Percentiles rank a stretch among this genome's conserved stretches.
Conservation (phyloP, 2,113 vertebrate genomes). For the Upupa epops region DNA sequence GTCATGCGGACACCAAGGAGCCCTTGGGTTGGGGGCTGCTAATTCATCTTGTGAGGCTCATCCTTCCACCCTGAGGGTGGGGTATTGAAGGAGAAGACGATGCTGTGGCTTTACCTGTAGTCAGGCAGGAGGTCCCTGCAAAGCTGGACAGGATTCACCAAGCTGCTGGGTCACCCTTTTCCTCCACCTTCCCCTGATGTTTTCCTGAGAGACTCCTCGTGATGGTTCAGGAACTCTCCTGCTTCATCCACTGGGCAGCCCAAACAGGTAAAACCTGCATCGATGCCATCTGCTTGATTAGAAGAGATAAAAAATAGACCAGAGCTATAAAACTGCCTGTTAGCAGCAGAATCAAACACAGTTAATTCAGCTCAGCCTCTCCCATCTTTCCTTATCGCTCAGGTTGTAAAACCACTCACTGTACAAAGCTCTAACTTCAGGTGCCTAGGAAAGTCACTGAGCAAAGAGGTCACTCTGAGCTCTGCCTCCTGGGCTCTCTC, state of each 20-base stretch:
- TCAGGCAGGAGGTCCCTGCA: not conserved
- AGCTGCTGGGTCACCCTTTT: not conserved
- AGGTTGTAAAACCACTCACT: not conserved
- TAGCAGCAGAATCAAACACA: not conserved
- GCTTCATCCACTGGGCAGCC: accelerated
- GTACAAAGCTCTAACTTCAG: not conserved
- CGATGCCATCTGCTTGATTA: accelerated
- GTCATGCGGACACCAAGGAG: not conserved
- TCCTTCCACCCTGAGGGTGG: not conserved
- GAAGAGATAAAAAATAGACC: not conserved
- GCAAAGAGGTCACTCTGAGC: not conserved
- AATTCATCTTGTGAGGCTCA: not conserved
- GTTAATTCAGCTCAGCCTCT: not conserved
- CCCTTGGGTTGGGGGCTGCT: not conserved
- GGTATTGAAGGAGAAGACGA: accelerated
- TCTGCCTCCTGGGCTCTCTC: not conserved
- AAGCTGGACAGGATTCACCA: not conserved
- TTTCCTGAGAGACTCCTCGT: not conserved
- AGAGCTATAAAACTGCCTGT: not conserved
- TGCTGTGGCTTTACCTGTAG: not conserved
- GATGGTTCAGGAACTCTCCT: not conserved
- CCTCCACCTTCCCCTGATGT: not conserved
- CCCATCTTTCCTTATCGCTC: not conserved
- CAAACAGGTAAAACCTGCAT: not conserved
- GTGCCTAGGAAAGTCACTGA: not conserved